phyloP scores from a whole-genome alignment of 2,113 vertebrate genomes.

The Chunga burmeisteri region DNA sequence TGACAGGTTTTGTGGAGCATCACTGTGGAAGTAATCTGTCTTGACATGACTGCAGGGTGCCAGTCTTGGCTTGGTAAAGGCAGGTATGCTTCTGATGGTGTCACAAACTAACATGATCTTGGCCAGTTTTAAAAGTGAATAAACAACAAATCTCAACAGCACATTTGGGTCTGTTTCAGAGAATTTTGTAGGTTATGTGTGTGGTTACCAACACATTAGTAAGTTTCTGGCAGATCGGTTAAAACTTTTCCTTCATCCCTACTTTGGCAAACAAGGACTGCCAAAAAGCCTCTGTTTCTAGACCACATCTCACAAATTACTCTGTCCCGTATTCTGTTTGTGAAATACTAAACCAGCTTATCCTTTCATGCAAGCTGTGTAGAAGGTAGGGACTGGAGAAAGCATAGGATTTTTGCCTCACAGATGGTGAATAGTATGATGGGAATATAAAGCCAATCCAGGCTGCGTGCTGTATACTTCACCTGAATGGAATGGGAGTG shows the following conservation, averaged over 20 bases:
- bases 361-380: neutral
- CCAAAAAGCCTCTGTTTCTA: neutral
- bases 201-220: neutral
- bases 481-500: neutral
- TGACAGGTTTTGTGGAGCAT: neutral
- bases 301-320: neutral
- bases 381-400: neutral
- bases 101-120: neutral
- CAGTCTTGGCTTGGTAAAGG: slow-evolving; percentile 31
- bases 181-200: neutral
- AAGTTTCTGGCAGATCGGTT: neutral
- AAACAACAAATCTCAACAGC: neutral
- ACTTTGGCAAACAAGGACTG: neutral
- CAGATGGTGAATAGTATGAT: neutral
- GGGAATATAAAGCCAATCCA: neutral
- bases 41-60: slow-evolving; percentile 18
- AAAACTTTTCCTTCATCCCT: neutral
- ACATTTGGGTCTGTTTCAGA: neutral
- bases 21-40: slow-evolving; percentile 45
- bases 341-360: neutral
- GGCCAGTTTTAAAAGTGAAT: neutral
- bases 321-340: neutral
- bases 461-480: neutral
- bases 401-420: neutral
- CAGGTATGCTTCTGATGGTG: slow-evolving; percentile 3